These are phyloP conservation scores for Neodiprion lecontei DNA, from an alignment of 1,140 invertebrate genomes.

Conservation along the genomic window DNA sequence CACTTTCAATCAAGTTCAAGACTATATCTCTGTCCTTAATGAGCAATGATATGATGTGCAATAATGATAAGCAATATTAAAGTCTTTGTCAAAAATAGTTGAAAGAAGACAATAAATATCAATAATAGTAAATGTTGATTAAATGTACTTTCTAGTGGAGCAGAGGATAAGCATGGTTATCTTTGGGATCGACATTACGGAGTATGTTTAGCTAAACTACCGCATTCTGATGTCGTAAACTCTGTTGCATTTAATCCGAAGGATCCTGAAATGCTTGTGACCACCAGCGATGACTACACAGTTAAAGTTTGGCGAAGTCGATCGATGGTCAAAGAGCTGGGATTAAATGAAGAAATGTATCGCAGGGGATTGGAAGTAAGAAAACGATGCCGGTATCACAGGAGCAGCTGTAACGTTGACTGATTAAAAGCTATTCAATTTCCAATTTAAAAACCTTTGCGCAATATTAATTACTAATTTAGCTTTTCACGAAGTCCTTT, in stretches of 20 bases:
- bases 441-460: slow-evolving; percentile 48
- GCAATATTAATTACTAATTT: background rate
- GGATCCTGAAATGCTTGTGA: slow-evolving; percentile 84
- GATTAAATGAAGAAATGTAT: slow-evolving; percentile 47
- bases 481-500: background rate
- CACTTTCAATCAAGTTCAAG: background rate
- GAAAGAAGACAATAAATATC: slow-evolving; percentile 13
- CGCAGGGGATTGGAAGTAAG: slow-evolving; percentile 54
- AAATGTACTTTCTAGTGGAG: slow-evolving; percentile 69
- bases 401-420: slow-evolving; percentile 53
- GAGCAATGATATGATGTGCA: background rate
- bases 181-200: slow-evolving; percentile 89
- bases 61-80: too few relatives aligned
- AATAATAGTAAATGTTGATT: slow-evolving; percentile 27
- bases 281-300: slow-evolving; percentile 85
- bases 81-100: background rate
- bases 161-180: slow-evolving; percentile 86
- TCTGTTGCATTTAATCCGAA: slow-evolving; percentile 86
- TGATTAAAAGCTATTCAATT: slow-evolving; percentile 58
- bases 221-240: slow-evolving; percentile 85
- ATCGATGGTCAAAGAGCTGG: slow-evolving; percentile 57
- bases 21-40: background rate
- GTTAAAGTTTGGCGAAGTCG: slow-evolving; percentile 78
- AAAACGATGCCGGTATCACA: slow-evolving; percentile 49
- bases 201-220: slow-evolving; percentile 77